A percentile compares a stretch with the other conserved stretches of the same genome.
Evolutionary conservation across 2,113 vertebrate genomes (phyloP).

Genomic region (Lamprologus sp.): DNA sequence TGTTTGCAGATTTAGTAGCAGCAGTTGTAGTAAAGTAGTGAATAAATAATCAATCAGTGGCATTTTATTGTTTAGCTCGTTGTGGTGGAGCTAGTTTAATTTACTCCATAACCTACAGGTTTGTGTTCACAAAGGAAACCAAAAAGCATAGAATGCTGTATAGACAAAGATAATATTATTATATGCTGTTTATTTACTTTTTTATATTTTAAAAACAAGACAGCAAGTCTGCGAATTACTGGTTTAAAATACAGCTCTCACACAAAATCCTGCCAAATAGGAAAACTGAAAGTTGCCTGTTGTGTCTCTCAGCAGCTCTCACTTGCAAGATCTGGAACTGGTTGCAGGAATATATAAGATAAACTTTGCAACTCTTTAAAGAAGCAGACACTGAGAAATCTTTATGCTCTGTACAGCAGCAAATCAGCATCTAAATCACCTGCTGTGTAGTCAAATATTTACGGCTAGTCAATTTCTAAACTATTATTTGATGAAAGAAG

Average conservation of each 20-base stretch:
- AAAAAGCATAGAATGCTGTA: background rate
- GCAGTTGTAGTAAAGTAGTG: background rate
- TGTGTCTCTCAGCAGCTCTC: background rate
- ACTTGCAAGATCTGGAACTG: background rate
- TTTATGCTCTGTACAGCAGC: background rate
- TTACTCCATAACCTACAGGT: background rate
- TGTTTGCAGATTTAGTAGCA: background rate
- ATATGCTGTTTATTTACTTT: background rate
- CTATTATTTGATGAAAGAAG: background rate
- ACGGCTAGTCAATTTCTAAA: background rate
- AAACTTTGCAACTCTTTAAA: background rate
- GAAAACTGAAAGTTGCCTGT: background rate
- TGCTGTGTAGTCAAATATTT: background rate
- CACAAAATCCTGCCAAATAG: background rate
- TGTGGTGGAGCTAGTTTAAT: background rate
- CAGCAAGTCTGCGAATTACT: background rate
- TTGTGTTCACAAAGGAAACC: background rate
- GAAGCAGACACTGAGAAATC: background rate
- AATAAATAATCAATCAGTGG: background rate
- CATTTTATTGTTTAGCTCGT: background rate
- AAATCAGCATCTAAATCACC: background rate
- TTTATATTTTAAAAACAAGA: background rate
- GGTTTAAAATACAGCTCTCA: background rate
- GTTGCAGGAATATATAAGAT: background rate
- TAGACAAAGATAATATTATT: accelerated